Percentiles rank a stretch among this genome's conserved stretches.
These are phyloP conservation scores for Diorhabda carinulata DNA, from an alignment of 1,140 invertebrate genomes.

Conservation along the genomic window DNA sequence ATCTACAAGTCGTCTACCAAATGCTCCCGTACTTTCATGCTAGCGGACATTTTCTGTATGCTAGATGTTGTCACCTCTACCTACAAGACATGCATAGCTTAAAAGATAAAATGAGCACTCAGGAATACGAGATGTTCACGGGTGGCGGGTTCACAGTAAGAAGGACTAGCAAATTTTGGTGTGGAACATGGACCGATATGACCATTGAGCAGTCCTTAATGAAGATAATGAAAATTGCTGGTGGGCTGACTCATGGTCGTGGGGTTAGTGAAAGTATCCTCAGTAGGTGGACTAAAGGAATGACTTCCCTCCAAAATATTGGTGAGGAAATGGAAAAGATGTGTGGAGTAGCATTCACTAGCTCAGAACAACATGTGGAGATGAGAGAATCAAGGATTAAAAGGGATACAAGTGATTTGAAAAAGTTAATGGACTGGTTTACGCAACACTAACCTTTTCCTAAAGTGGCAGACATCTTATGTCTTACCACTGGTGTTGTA, in stretches of 20 bases:
- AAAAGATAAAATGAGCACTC: not conserved
- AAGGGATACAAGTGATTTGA: constrained; percentile 25
- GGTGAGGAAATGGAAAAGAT: not conserved
- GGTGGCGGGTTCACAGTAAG: not conserved
- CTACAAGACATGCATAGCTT: not conserved
- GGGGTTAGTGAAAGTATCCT: constrained; percentile 11
- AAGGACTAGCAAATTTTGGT: not conserved
- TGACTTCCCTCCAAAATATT: not conserved
- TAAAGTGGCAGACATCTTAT: constrained; percentile 34
- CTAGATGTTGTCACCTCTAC: not conserved
- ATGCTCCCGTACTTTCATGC: not conserved
- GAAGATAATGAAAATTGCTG: constrained; percentile 18
- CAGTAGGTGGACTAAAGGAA: constrained; percentile 12
- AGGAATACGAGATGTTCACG: too few relatives aligned
- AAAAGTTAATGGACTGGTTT: constrained; percentile 36
- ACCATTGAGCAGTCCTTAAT: too few relatives aligned
- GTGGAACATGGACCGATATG: not conserved
- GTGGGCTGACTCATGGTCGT: constrained; percentile 12
- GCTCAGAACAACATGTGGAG: too few relatives aligned
- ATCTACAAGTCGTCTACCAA: constrained; percentile 8
- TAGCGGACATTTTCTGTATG: not conserved
- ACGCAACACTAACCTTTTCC: constrained; percentile 35
- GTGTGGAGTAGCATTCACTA: not conserved
- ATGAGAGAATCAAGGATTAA: constrained; percentile 40
- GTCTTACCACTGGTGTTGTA: constrained; percentile 41